Percentiles rank a stretch among this genome's conserved stretches.
These are phyloP conservation scores for Euglossa dilemma DNA, from an alignment of 1,140 invertebrate species.

Conservation along the genomic window DNA sequence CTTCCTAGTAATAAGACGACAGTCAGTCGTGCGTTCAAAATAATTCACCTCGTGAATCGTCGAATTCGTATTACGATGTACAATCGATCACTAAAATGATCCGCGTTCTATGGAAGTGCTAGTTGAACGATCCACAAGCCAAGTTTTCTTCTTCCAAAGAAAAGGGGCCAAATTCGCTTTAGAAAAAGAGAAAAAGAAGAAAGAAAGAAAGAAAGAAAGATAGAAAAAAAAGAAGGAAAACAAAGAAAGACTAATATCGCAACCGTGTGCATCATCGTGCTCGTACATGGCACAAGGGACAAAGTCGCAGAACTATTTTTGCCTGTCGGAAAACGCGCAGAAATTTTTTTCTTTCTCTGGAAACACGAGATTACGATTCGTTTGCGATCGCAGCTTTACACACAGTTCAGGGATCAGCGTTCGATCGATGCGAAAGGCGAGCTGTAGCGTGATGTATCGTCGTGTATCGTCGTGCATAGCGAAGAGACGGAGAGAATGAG, in stretches of 20 bases:
- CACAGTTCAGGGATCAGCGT: slow-evolving; percentile 51
- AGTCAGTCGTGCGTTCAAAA: neutral
- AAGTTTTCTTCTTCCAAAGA: slow-evolving; percentile 69
- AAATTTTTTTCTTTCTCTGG: slow-evolving; percentile 19
- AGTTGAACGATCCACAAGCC: slow-evolving; percentile 56
- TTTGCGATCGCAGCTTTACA: slow-evolving; percentile 52
- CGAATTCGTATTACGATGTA: neutral
- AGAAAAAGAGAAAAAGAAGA: neutral
- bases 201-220: neutral
- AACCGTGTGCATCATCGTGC: slow-evolving; percentile 11
- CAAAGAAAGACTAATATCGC: slow-evolving; percentile 36
- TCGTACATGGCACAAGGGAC: neutral
- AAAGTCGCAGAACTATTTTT: slow-evolving; percentile 9
- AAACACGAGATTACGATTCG: slow-evolving; percentile 35
- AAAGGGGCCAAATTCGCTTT: slow-evolving; percentile 65
- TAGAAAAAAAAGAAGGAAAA: neutral
- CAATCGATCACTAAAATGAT: neutral
- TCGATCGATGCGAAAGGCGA: slow-evolving; percentile 13
- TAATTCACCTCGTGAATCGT: slow-evolving; percentile 14
- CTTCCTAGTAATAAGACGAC: slow-evolving; percentile 36
- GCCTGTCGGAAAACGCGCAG: neutral
- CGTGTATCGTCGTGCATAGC: slow-evolving; percentile 28
- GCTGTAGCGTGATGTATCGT: slow-evolving; percentile 25
- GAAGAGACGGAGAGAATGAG: neutral
- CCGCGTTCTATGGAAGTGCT: slow-evolving; percentile 45